Evolutionary conservation across 2,113 vertebrate genomes (phyloP).

Genomic region (Cygnus atratus): DNA sequence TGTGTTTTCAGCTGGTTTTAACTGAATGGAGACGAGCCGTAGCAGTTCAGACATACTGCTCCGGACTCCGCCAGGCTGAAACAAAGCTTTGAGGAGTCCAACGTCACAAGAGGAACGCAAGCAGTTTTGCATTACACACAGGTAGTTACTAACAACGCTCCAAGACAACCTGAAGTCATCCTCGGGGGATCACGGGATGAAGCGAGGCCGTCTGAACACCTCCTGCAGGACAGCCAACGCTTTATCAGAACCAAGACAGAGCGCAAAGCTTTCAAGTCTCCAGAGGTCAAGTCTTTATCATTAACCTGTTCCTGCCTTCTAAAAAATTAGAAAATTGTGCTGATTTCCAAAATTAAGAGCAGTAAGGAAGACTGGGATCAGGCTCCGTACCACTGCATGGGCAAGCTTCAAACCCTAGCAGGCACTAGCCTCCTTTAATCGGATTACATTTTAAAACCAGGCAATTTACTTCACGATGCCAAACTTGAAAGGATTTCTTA

Average conservation of each 20-base stretch:
- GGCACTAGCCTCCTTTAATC: background rate
- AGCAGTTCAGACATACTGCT: background rate
- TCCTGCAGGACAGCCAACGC: background rate
- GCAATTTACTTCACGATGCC: background rate
- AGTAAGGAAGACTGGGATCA: background rate
- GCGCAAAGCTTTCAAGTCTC: background rate
- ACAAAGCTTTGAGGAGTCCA: background rate
- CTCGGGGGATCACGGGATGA: background rate
- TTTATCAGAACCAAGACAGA: background rate
- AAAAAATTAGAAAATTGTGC: background rate
- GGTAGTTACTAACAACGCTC: background rate
- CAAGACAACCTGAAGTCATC: background rate
- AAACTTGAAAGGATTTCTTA: slow-evolving; percentile 11
- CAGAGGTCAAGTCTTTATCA: background rate
- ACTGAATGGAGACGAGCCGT: background rate
- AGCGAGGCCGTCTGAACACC: background rate
- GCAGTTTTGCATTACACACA: background rate
- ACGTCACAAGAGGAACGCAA: background rate
- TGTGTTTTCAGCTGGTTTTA: slow-evolving; percentile 7
- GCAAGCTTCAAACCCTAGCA: background rate
- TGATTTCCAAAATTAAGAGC: background rate
- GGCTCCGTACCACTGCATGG: background rate
- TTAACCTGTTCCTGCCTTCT: background rate
- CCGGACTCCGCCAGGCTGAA: background rate
- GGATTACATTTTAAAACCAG: background rate